Percentiles rank a stretch among this genome's conserved stretches.
Evolutionary conservation across 2,888 invertebrate species (phyloP).

Genomic region (Dicranocentrus wangi): DNA sequence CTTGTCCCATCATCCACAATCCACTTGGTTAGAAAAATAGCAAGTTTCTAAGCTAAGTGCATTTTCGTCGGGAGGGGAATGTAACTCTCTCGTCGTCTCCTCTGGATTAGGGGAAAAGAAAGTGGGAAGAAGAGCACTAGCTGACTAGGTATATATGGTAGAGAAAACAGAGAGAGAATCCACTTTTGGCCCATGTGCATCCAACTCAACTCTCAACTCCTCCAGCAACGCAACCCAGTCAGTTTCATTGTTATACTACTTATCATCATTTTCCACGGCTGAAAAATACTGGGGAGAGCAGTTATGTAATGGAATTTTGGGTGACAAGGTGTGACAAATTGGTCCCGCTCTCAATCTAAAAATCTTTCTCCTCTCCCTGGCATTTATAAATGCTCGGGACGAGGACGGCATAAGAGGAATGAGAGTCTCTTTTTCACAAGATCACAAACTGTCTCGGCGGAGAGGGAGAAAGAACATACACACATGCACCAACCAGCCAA

Average conservation of each 20-base stretch:
- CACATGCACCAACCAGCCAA: no score
- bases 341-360: slow-evolving; percentile 62
- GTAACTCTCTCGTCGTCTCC: slow-evolving; percentile 2
- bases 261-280: neutral
- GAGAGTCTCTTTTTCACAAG: slow-evolving; percentile 12
- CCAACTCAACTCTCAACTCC: no score
- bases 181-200: no score
- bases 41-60: neutral
- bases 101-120: slow-evolving; percentile 39
- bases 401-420: slow-evolving; percentile 45
- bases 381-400: slow-evolving; percentile 68
- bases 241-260: neutral
- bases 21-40: neutral
- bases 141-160: no score
- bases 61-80: neutral
- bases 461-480: no score
- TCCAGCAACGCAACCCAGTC: neutral
- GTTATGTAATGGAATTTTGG: slow-evolving; percentile 67
- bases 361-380: slow-evolving; percentile 56
- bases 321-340: slow-evolving; percentile 69
- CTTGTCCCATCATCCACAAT: neutral
- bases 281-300: slow-evolving; percentile 1
- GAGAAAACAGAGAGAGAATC: no score
- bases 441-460: no score
- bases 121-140: neutral